phyloP scores from a whole-genome alignment of 2,888 invertebrate species.

The Drosophila quinaria region DNA sequence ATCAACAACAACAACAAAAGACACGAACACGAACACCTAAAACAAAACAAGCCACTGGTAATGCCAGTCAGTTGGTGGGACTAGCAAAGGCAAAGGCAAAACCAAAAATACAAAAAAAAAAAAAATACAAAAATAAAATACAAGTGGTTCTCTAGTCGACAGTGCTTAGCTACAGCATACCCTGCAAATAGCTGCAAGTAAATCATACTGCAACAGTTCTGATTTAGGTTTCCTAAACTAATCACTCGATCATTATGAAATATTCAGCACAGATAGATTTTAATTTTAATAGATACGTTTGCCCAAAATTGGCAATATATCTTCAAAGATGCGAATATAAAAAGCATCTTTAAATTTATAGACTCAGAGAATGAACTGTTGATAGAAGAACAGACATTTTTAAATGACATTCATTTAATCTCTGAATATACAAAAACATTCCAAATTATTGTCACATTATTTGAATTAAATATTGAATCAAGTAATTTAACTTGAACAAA shows the following conservation, averaged over 20 bases:
- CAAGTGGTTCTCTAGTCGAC: slow-evolving; percentile 6
- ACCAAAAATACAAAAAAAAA: neutral
- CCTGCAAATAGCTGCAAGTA: neutral
- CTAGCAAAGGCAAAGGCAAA: slow-evolving; percentile 41
- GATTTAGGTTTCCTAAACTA: neutral
- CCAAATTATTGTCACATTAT: no score
- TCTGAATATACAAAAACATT: no score
- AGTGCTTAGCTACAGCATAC: slow-evolving; percentile 1
- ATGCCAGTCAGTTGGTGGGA: slow-evolving; percentile 56
- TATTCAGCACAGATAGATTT: neutral
- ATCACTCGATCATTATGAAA: neutral
- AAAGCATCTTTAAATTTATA: no score
- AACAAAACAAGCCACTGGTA: slow-evolving; percentile 63
- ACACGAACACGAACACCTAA: slow-evolving; percentile 51
- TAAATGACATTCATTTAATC: no score
- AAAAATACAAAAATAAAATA: neutral
- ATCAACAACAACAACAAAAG: slow-evolving; percentile 9
- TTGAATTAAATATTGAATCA: no score
- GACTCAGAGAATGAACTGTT: neutral
- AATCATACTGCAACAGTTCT: neutral
- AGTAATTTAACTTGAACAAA: no score
- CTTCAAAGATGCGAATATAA: neutral
- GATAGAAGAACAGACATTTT: no score
- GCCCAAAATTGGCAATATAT: neutral
- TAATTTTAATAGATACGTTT: neutral